Conservation (phyloP, 2,888 invertebrate species). For the Eurois occulta region DNA sequence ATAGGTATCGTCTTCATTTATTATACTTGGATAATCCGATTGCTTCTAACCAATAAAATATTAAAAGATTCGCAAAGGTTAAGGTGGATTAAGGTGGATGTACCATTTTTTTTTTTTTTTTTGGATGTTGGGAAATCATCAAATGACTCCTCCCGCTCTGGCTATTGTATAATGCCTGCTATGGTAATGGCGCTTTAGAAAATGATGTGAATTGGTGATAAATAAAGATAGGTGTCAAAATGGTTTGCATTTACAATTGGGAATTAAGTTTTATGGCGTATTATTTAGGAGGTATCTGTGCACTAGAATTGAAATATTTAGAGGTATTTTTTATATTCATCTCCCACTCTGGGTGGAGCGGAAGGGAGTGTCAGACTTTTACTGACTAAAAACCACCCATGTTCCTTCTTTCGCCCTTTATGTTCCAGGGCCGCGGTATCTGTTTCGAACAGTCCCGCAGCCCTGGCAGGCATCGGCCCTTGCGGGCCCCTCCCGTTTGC, state of each 20-base stretch:
- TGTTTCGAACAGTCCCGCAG: no score
- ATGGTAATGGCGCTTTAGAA: constrained; percentile 22
- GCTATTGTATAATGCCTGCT: constrained; percentile 46
- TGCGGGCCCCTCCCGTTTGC: no score
- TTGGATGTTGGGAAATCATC: no score
- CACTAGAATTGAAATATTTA: neutral
- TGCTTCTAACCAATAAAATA: neutral
- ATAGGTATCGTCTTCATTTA: neutral
- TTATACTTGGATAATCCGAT: neutral
- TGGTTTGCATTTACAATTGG: constrained; percentile 5
- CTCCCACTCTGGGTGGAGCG: no score
- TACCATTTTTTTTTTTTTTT: no score
- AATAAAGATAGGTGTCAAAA: constrained; percentile 18
- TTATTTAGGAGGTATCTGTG: neutral
- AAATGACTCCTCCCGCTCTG: no score
- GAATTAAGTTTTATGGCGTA: neutral
- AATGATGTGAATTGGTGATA: constrained; percentile 1
- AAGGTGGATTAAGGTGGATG: no score
- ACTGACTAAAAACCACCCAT: no score
- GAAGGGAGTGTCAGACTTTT: no score
- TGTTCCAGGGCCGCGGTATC: no score
- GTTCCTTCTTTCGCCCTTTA: no score
- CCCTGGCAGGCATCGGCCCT: no score
- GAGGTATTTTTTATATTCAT: neutral
- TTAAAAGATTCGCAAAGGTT: neutral